Percentiles rank a stretch among this genome's conserved stretches.
Evolutionary conservation across 1,140 invertebrate species (phyloP).

Genomic region (Delia radicum): DNA sequence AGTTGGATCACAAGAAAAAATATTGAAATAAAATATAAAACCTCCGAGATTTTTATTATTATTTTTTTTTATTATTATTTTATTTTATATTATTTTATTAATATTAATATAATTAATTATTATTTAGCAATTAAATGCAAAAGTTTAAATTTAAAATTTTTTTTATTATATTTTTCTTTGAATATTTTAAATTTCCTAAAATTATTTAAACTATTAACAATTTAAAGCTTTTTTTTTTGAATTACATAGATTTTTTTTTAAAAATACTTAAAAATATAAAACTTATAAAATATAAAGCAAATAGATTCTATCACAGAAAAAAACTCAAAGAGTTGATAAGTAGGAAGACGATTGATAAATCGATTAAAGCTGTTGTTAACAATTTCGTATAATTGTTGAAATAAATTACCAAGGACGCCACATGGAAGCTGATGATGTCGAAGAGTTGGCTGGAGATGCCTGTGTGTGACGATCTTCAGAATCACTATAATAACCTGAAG

Average conservation of each 20-base stretch:
- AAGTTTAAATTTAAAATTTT: conserved; percentile 3
- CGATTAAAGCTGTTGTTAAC: conserved; percentile 10
- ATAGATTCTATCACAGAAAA: conserved; percentile 17
- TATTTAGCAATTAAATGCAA: no score
- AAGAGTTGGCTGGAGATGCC: not conserved
- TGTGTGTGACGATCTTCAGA: conserved; percentile 31
- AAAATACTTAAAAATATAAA: not conserved
- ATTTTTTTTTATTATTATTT: no score
- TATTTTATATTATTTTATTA: no score
- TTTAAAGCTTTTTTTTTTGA: conserved; percentile 6
- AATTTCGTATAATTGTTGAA: conserved; percentile 17
- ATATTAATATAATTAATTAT: no score
- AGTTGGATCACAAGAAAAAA: no score
- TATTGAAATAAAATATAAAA: no score
- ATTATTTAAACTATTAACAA: not conserved
- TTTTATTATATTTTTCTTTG: not conserved
- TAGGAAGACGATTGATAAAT: not conserved
- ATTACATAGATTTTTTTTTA: not conserved
- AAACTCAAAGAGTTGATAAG: not conserved
- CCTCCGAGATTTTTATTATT: no score
- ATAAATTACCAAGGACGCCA: conserved; percentile 69
- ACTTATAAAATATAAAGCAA: not conserved
- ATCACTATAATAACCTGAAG: conserved; percentile 49
- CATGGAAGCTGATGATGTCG: no score
- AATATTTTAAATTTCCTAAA: not conserved